Evolutionary conservation across 1,140 invertebrate species (phyloP), one percentile per base, ranked within the genome.

Genomic region (Solenopsis invicta): DNA sequence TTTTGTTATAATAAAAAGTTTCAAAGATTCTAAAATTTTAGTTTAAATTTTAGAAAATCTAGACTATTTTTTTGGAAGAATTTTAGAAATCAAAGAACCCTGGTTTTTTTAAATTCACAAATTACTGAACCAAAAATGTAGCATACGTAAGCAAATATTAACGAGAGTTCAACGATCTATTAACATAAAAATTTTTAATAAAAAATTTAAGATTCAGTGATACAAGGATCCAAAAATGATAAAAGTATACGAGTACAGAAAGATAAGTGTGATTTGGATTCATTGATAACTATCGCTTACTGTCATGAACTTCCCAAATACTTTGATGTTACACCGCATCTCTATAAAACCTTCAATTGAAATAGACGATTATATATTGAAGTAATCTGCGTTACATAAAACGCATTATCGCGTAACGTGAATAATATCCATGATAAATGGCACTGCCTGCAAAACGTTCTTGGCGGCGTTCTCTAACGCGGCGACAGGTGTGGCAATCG

Each of bases 311-410:
- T 2, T 9, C 13, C 1, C 16, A 45, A 21, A n/a, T 12, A 76
- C 3, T 24, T 76, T 34, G 37, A 64, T 24, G 16, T 59, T 45
- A 41, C 21, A n/a, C 4, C 21, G 34, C 24, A 13, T 61, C 4
- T 61, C 37, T 18, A 24, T 45, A 37, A 12, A 37, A 18, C 8
- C 1, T 66, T 67, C 13, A 37, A 52, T 66, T 66, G 64, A 52
- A 66, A 66, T 78, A 8, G 3, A 21, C 45, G 13, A 66, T 80
- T 34, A 67, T 24, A 54, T 37, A 29, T 37, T n/a, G 34, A 67
- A 13, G 8, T 54, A 67, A 67, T 67, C 67, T 80, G 8, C 21
- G 16, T 9, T 10, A 29, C 41, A 16, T 64, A 78, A 78, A 29
- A 78, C 12, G 18, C 64, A 18, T 48, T 59, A 16, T 41, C 16